Evolutionary conservation across 2,888 invertebrate species (phyloP), one percentile per base, ranked within the genome.

Genomic region (Tribolium freemani): DNA sequence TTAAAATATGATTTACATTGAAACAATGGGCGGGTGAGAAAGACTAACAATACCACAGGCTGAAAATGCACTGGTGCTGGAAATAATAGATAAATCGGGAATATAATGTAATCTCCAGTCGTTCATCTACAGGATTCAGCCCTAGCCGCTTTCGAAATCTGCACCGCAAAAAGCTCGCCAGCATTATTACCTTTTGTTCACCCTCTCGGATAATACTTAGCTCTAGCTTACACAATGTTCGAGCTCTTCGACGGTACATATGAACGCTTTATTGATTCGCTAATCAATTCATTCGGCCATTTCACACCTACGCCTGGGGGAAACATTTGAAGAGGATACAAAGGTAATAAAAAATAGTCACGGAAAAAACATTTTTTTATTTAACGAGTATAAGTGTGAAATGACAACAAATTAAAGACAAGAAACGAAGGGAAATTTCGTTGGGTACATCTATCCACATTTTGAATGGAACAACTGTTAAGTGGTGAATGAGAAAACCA

Each of bases 21-120:
- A 82, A 83, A 82, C 83, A 83, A 82, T 82, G 76, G 83, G 80
- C 76, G 78, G 82, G 80, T 80, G 81, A 82, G 82, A 82, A 82
- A 82, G 82, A 82, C 81, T 79, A 82, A 83, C 82, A 83, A 83
- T 82, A 80, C 81, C 81, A 73, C 76, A 67, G 79, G 80, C 80
- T 77, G 80, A 79, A 80, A 82, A 82, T 79, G 81, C 81, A 80
- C 78, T 78, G 78, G 79, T 77, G 79, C 78, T 80, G 79, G 79
- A 82, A 81, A 81, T 82, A 80, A 82, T 80, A 81, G 82, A 82
- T 81, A 82, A 82, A 80, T 81, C 80, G 81, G 77, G 82, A 79
- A 80, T 82, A 83, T 82, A 83, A 83, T 83, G 82, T 79, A 82
- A 83, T 83, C 83, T 81, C 71, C 73, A 78, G 77, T 81, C 78